Base-by-base conservation (phyloP, 1,140 invertebrate genomes). In the Trinorchestia longiramus region DNA sequence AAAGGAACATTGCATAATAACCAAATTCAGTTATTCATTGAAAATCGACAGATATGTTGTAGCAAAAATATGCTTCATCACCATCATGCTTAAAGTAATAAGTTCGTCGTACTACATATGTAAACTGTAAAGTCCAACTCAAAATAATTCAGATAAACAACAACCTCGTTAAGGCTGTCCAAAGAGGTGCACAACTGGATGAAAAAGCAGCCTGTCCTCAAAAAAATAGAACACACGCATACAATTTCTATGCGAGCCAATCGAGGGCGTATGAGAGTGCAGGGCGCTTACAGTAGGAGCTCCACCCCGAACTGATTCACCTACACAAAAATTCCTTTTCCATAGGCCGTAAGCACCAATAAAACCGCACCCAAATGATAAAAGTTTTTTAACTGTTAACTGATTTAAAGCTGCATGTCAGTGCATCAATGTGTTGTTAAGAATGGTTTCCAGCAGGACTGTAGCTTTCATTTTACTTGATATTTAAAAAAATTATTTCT, bases 261-360 rank as follows among this genome's bases (percentile, higher is more conserved):
- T 17, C 42, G 43, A 42, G 88, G 88, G 88, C 88, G 88, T 90
- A 43, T 15, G 88, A 90, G n/a, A 8, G 88, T 43, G 41, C n/a
- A 90, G 88, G n/a, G 88, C 43, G 88, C 28, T 42, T 77, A 77
- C 88, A 90, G 88, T 90, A 90, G 44, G 92, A 45, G 43, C 92
- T 40, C 92, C 92, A 43, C 92, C 92, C 92, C 47, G 92, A 40
- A 94, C 28, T 45, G 92, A 45, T 40, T 94, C 92, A 45, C 92
- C 92, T 94, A 94, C 92, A 47, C 92, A 45, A 42, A 43, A 94
- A 94, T 94, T 94, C 92, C 92, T 23, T 36, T 77, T 77, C 62
- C 15, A 77, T 77, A 77, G 62, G 62, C 62, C 62, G 62, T 28
- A 1, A 77, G 62, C 47, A 53, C 8, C 47, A 19, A 6, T 53